These are phyloP conservation scores for Cheilinus undulatus DNA, from an alignment of 2,113 vertebrate species.

Conservation along the genomic window DNA sequence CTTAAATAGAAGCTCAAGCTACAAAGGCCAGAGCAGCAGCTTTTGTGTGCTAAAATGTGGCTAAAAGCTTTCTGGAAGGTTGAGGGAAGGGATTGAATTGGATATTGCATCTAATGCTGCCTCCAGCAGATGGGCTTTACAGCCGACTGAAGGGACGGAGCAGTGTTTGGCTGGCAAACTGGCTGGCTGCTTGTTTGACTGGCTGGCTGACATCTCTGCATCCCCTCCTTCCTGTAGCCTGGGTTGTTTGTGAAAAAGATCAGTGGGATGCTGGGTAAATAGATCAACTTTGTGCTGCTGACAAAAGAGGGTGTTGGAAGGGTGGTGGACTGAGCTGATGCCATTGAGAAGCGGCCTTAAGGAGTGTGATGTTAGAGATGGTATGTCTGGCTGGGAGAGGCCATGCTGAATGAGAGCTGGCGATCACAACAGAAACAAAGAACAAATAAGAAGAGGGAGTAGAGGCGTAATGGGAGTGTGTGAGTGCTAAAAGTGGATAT, in stretches of 20 bases:
- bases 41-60: conserved; percentile 98
- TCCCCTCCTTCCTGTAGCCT: conserved; percentile 64
- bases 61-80: conserved; percentile 92
- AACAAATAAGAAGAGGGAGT: conserved; percentile 63
- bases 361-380: conserved; percentile 69
- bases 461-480: conserved; percentile 17
- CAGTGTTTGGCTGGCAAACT: conserved; percentile 58
- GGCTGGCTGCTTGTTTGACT: conserved; percentile 55
- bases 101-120: conserved; percentile 90
- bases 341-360: conserved; percentile 60
- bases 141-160: conserved; percentile 56
- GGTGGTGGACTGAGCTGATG: conserved; percentile 53
- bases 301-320: conserved; percentile 75
- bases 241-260: conserved; percentile 83
- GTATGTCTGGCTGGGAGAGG: conserved; percentile 56
- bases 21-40: conserved; percentile 94
- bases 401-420: conserved; percentile 65
- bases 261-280: conserved; percentile 80
- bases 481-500: conserved; percentile 43
- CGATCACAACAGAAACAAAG: conserved; percentile 63
- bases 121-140: conserved; percentile 80
- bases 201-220: conserved; percentile 69
- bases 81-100: conserved; percentile 91
- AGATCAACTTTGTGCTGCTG: conserved; percentile 81
- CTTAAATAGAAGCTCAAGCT: conserved; percentile 94